Conservation (phyloP, 35 echinoderm and acorn worm species). For the Acanthaster planci region DNA sequence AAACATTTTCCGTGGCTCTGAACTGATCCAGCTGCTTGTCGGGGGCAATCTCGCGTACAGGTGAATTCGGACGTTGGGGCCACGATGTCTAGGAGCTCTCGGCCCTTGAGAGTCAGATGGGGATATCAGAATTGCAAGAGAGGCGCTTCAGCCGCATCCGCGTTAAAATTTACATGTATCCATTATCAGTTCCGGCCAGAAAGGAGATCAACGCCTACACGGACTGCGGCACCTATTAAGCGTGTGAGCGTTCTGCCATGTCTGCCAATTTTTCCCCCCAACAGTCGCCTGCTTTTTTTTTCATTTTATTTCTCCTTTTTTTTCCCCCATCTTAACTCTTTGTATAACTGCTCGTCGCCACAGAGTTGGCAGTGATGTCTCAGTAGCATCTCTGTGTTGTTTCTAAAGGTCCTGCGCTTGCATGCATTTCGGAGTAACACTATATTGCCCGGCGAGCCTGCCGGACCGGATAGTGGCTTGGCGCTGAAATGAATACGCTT, state of each 20-base stretch:
- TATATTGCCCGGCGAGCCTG: constrained; percentile 24
- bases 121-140: constrained; percentile 31
- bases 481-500: constrained; percentile 20
- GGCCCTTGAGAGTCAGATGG: constrained; percentile 29
- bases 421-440: constrained; percentile 26
- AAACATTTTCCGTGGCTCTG: constrained; percentile 20
- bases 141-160: constrained; percentile 12
- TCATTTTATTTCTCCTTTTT: too few relatives aligned
- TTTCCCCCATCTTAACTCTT: too few relatives aligned
- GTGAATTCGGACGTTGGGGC: constrained; percentile 29
- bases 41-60: constrained; percentile 16
- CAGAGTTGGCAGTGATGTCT: constrained; percentile 7
- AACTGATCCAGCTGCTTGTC: constrained; percentile 28
- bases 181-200: constrained; percentile 25
- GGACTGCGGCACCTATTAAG: constrained; percentile 27
- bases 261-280: constrained; percentile 5
- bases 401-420: constrained; percentile 1
- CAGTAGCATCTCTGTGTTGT: constrained; percentile 17
- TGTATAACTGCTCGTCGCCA: too few relatives aligned
- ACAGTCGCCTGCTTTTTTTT: too few relatives aligned
- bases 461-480: constrained; percentile 22
- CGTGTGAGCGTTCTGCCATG: constrained; percentile 21
- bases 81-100: constrained; percentile 19
- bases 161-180: constrained; percentile 34
- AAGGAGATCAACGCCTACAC: constrained; percentile 25